Evolutionary conservation across 2,113 vertebrate species (phyloP), one percentile per base, ranked within the genome.

Genomic region (Prunella himalayana): DNA sequence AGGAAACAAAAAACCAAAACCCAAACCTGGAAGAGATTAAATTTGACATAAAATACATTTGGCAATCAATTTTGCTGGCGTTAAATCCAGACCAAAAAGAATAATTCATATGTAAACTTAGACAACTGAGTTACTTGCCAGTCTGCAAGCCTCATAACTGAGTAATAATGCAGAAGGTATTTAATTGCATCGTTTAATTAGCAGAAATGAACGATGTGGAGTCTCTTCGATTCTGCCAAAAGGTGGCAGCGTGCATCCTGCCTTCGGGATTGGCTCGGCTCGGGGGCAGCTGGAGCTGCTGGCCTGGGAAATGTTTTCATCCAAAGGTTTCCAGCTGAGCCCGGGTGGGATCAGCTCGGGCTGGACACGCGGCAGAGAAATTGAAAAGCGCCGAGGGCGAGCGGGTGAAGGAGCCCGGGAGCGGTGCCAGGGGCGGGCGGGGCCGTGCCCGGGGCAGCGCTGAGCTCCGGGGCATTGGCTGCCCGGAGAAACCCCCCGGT

Each of bases 401-500:
- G 27, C 11, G 28, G 41, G 30, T 9, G 1, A 37, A 47, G 70
- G 61, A 71, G 51, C 31, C 37, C 37, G 37, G 37, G 37, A 37
- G 37, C 37, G 37, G 37, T 37, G 37, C 37, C 44, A 16, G 16
- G 15, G 42, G 7, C 42, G 7, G 42, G 42, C 42, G 42, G 42
- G 42, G 42, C 44, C 44, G 17, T 17, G 42, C 16, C 42, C 42
- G 42, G 42, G 42, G 42, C 42, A 44, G 44, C 17, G 37, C 37
- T 37, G 56, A 24, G 4, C 22, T 66, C 0, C 8, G 60, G 60
- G 61, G 44, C 6, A 4, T 2, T 0, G 7, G 24, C 31, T 49
- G 60, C 39, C 1, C 0, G 0, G 13, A 4, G 39, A n/a, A 45
- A 50, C 28, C 51, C 39, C 2, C 0, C 0, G 3, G 28, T 0